phyloP scores from a whole-genome alignment of 2,113 vertebrate species.

The Varanus komodoensis region DNA sequence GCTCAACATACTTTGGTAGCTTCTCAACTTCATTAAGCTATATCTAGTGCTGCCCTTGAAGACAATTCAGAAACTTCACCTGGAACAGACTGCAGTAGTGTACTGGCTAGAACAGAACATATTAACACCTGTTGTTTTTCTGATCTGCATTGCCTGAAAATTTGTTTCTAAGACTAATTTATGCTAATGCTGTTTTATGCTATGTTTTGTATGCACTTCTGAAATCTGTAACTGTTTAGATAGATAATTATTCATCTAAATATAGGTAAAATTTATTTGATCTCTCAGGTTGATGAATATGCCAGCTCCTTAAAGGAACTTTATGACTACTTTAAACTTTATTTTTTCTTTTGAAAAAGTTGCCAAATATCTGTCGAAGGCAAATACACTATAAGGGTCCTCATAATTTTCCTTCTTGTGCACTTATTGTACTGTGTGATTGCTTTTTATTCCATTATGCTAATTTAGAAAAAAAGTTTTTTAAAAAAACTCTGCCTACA shows the following conservation, averaged over 20 bases:
- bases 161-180: neutral
- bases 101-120: neutral
- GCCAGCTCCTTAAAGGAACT: neutral
- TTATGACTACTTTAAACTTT: fast-evolving
- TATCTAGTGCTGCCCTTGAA: neutral
- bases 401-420: neutral
- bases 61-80: neutral
- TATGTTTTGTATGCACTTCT: neutral
- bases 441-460: neutral
- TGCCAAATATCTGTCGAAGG: neutral
- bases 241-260: neutral
- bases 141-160: neutral
- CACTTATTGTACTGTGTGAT: neutral
- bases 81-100: neutral
- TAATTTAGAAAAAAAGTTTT: neutral
- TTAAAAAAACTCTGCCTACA: neutral
- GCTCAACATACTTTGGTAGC: neutral
- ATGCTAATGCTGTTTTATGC: neutral
- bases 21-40: neutral
- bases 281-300: neutral
- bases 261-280: neutral
- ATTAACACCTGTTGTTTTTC: neutral
- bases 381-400: neutral
- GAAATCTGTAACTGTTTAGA: neutral
- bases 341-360: fast-evolving